These are phyloP conservation scores for Elegia similella DNA, from an alignment of 2,888 invertebrate genomes.

Conservation along the genomic window DNA sequence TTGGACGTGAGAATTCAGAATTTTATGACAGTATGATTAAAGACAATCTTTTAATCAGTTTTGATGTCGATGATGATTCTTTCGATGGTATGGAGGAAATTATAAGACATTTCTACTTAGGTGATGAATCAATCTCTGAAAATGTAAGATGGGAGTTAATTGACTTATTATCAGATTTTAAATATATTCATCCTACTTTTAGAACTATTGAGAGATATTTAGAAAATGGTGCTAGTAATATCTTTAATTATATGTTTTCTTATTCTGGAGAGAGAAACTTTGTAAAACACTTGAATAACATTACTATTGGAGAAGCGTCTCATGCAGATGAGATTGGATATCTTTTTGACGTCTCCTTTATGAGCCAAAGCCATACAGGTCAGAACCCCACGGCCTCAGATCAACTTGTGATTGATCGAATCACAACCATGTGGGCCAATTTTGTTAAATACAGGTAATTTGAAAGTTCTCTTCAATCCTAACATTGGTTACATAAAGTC, in stretches of 20 bases:
- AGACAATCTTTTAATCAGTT: constrained; percentile 27
- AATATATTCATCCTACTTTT: constrained; percentile 44
- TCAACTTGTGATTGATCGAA: constrained; percentile 44
- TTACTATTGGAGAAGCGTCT: constrained; percentile 34
- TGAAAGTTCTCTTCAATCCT: neutral
- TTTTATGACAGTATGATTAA: constrained; percentile 34
- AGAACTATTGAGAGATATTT: constrained; percentile 43
- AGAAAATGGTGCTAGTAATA: constrained; percentile 31
- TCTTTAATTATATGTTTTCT: constrained; percentile 55
- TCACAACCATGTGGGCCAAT: constrained; percentile 65
- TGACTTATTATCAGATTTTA: constrained; percentile 49
- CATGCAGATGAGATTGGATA: constrained; percentile 57
- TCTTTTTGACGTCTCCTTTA: constrained; percentile 38
- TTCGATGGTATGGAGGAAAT: constrained; percentile 32
- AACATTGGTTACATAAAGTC: no score
- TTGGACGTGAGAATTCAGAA: constrained; percentile 26
- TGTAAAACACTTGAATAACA: constrained; percentile 28
- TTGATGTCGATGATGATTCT: constrained; percentile 30
- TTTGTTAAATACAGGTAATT: constrained; percentile 59
- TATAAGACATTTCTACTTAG: constrained; percentile 48
- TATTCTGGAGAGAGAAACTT: constrained; percentile 45
- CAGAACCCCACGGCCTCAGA: constrained; percentile 35
- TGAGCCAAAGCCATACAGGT: no score
- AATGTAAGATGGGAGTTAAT: constrained; percentile 32
- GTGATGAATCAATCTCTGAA: constrained; percentile 37